A percentile compares a stretch with the other conserved stretches of the same genome.
Conservation (phyloP, 2,888 invertebrate species). For the Stegana nigrithorax region DNA sequence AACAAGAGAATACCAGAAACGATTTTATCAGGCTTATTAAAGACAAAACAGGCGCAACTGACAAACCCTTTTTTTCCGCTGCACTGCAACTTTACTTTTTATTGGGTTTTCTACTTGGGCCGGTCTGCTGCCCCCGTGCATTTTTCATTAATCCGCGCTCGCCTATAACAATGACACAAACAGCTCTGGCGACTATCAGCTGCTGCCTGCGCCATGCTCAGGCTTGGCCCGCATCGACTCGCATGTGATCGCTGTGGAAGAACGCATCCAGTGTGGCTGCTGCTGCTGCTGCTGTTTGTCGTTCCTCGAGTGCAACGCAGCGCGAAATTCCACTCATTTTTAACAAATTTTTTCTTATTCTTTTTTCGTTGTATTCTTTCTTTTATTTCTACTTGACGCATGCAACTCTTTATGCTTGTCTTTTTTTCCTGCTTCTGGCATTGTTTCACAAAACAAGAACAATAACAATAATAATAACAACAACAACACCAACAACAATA, state of each 20-base stretch:
- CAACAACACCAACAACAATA: too few species aligned
- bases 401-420: conserved; percentile 1
- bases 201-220: too few species aligned
- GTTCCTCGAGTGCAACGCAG: conserved; percentile 53
- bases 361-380: background rate
- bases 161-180: background rate
- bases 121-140: too few species aligned
- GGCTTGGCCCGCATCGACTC: conserved; percentile 5
- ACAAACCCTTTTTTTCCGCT: background rate
- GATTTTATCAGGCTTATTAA: conserved; percentile 12
- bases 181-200: background rate
- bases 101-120: too few species aligned
- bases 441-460: too few species aligned
- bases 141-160: too few species aligned
- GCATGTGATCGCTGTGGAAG: too few species aligned
- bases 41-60: background rate
- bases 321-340: conserved; percentile 63
- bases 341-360: conserved; percentile 58
- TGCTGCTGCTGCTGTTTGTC: conserved; percentile 26
- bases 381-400: background rate
- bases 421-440: background rate
- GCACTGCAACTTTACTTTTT: too few species aligned
- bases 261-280: conserved; percentile 13
- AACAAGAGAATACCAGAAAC: conserved; percentile 4
- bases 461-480: too few species aligned